These are phyloP conservation scores for Sussaba pulchella DNA, from an alignment of 2,888 invertebrate genomes.

Conservation along the genomic window DNA sequence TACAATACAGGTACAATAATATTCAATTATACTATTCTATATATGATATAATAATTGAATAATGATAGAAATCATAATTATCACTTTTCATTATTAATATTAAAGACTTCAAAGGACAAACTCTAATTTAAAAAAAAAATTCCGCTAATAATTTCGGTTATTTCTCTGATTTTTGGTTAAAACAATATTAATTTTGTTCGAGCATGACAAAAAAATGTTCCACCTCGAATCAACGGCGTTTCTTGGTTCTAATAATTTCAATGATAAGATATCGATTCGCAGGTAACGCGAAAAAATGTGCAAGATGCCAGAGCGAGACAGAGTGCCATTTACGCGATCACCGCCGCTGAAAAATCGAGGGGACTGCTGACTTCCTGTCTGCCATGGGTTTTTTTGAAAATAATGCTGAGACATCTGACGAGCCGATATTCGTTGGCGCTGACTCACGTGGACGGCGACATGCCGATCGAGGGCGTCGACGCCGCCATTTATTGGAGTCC, in stretches of 20 bases:
- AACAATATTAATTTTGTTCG: not conserved
- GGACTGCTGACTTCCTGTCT: constrained; percentile 88
- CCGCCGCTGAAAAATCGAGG: constrained; percentile 85
- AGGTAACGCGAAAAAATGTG: constrained; percentile 84
- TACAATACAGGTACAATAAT: no score
- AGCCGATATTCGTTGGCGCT: constrained; percentile 89
- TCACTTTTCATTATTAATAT: no score
- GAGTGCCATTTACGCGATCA: constrained; percentile 86
- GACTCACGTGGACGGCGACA: constrained; percentile 86
- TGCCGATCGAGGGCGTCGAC: constrained; percentile 89
- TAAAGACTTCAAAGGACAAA: no score
- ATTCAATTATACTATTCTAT: no score
- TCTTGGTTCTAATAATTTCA: no score
- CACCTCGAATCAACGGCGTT: no score
- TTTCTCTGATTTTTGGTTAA: not conserved
- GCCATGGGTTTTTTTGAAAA: constrained; percentile 86
- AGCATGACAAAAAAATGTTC: no score
- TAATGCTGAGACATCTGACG: constrained; percentile 88
- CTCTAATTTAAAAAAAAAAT: constrained; percentile 14
- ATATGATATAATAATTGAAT: no score
- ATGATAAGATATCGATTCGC: no score
- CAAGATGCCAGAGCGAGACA: constrained; percentile 84
- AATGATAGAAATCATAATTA: no score
- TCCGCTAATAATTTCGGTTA: not conserved
- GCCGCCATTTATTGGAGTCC: constrained; percentile 90